A percentile compares a stretch with the other conserved stretches of the same genome.
Conservation (phyloP, 2,797 vertebrate genomes). For the Pipistrellus nathusii region DNA sequence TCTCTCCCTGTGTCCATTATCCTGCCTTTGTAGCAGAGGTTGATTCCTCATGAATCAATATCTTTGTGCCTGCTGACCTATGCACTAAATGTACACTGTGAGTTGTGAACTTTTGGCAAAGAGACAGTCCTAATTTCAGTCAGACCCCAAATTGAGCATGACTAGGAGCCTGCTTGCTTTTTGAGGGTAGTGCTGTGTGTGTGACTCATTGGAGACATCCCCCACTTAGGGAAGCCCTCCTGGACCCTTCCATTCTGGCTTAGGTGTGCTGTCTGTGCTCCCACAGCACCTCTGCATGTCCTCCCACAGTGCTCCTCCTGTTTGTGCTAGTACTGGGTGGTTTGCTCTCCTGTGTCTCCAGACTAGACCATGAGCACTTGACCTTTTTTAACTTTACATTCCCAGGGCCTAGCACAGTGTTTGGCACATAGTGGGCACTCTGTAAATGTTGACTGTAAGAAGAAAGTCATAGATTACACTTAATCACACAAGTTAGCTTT, state of each 20-base stretch:
- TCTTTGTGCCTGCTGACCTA: not conserved
- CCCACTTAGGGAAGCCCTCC: not conserved
- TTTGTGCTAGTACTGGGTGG: not conserved
- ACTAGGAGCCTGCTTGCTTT: constrained; percentile 9
- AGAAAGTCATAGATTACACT: constrained; percentile 16
- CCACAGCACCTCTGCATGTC: too few species aligned
- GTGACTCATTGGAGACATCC: not conserved
- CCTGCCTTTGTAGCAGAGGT: not conserved
- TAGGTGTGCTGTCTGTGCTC: not conserved
- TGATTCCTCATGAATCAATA: not conserved
- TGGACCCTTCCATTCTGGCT: not conserved
- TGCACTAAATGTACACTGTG: not conserved
- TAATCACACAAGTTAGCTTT: not conserved
- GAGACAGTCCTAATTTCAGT: not conserved
- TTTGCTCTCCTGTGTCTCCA: not conserved
- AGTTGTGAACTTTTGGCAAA: constrained; percentile 15
- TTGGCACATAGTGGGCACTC: not conserved
- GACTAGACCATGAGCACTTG: not conserved
- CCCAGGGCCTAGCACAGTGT: not conserved
- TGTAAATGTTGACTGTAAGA: constrained; percentile 17
- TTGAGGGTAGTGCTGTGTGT: not conserved
- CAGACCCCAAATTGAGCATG: not conserved
- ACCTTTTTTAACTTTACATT: constrained; percentile 6
- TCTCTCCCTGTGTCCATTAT: not conserved
- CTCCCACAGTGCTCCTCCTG: not conserved